phyloP scores from a whole-genome alignment of 2,888 invertebrate genomes.

The Drosophila macrothrix region DNA sequence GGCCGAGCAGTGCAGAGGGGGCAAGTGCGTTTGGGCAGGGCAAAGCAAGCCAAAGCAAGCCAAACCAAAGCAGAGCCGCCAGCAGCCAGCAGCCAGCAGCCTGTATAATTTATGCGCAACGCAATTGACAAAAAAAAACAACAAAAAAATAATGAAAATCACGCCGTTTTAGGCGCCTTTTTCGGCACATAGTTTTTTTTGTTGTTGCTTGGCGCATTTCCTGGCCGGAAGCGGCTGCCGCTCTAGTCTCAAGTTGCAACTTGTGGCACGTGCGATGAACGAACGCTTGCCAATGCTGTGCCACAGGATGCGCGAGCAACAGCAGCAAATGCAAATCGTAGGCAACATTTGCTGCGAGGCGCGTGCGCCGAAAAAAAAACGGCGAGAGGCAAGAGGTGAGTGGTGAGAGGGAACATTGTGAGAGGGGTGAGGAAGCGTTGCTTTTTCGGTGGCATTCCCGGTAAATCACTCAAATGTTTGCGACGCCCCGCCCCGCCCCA shows the following conservation, averaged over 20 bases:
- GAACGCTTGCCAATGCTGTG: constrained; percentile 18
- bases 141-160: not conserved
- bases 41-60: not conserved
- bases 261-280: constrained; percentile 66
- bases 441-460: constrained; percentile 12
- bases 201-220: constrained; percentile 54
- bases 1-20: not conserved
- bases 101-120: constrained; percentile 66
- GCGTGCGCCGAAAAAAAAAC: constrained; percentile 55
- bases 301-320: constrained; percentile 21
- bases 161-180: constrained; percentile 13
- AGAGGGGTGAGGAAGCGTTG: constrained; percentile 1
- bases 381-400: not conserved
- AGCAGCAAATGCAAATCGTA: constrained; percentile 25
- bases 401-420: constrained; percentile 9
- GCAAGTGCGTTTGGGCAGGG: not conserved
- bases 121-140: constrained; percentile 21
- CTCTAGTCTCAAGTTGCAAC: constrained; percentile 59
- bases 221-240: constrained; percentile 50
- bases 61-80: not conserved
- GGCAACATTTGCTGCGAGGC: constrained; percentile 52
- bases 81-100: not conserved
- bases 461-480: constrained; percentile 51
- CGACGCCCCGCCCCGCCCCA: not conserved
- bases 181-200: constrained; percentile 6